Evolutionary conservation across 2,797 vertebrate species (phyloP), one percentile per base, ranked within the genome.

Genomic region (Cynopterus sphinx): DNA sequence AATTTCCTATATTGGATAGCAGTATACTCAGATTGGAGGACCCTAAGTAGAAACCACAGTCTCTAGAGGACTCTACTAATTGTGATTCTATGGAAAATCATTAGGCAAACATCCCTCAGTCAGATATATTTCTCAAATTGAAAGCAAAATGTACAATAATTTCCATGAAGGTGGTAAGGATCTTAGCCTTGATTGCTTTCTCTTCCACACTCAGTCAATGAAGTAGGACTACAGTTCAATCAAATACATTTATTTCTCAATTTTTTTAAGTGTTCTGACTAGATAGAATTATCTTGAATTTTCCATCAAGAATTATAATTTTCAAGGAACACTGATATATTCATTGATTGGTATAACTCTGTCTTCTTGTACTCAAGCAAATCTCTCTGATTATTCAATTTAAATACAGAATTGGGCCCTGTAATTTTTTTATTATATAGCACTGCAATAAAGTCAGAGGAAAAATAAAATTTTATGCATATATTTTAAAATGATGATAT

Each of bases 41-140:
- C 5, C 31, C n/a, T 87, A 67, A 92, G 51, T 63, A 97, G 86
- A 96, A 97, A 63, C 46, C 24, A 26, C 15, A 67, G n/a, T 89
- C 74, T 28, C 59, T 22, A 84, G 46, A 83, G 83, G 5, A 74
- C 46, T 91, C 83, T 70, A 71, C 73, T 85, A 94, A 97, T 96
- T 94, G 87, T 92, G 43, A 86, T 92, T 43, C 59, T 86, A 93
- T 92, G 63, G 79, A 83, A 95, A 97, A 92, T 96, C 78, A 0
- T 95, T 97, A 97, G 43, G 82, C 59, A 96, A 92, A 95, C 43
- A 92, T 96, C 16, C 78, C 43, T 91, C 96, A 95, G 96, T 94
- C 86, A 96, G 88, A 97, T 94, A 7, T 90, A 85, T 94, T 97
- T 90, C 88, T 57, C 68, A 71, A 90, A 51, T 94, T 79, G 65